Base-by-base conservation (phyloP, 2,888 invertebrate genomes). In the Cistogaster globosa region DNA sequence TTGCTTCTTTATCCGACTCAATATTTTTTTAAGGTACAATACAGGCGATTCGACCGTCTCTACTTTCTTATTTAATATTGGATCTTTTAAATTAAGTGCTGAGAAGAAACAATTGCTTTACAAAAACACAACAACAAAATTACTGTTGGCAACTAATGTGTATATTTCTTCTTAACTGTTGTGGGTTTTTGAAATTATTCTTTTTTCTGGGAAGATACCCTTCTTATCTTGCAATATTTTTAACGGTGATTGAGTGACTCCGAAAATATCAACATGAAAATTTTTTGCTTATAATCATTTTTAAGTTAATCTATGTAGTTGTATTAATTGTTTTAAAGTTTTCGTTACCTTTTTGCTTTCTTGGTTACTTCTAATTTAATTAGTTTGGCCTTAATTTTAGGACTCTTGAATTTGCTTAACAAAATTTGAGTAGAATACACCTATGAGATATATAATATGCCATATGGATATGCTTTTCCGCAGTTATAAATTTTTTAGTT, bases 11-110 rank as follows among this genome's bases (percentile, higher is more conserved):
- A 32, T 32, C n/a, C 48, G 1, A 14, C 6, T 48, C 3, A 48
- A 48, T n/a, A n/a, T 48, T n/a, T 8, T 20, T 53, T 12, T 53
- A n/a, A 53, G 14, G 14, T 20, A 11, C 7, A 18, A 20, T 42
- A 1, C 1, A 12, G 42, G 18, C 20, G 18, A 20, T 1, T 53
- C 9, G 18, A 20, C 18, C 51, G 51, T 9, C 20, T 20, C 9
- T 42, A 42, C 42, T 42, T 42, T 42, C 7, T 42, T 42, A 42
- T 12, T 42, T 12, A 42, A 42, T 12, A 42, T 18, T 53, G 20
- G 51, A n/a, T n/a, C 45, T 60, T 68, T 72, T 63, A 72, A 69
- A 65, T 60, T 51, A 58, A 76, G 26, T 62, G 45, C 65, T 67
- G 60, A 38, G 63, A 32, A 68, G 63, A 68, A 69, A 68, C 32